Conservation (phyloP, 2,888 invertebrate genomes). For the Eumerus sabulonum region DNA sequence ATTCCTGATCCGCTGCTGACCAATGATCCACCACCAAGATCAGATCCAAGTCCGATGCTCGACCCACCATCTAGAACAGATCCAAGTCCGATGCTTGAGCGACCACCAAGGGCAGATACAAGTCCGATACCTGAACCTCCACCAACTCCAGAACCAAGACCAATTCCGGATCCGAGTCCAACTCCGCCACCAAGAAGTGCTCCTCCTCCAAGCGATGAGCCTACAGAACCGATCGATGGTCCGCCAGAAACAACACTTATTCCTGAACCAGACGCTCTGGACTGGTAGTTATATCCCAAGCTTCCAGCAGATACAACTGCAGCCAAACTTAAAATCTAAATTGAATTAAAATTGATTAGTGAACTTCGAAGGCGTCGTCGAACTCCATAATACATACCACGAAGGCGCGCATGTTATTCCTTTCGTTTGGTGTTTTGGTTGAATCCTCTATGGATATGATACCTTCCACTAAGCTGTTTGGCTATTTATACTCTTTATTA, state of each 20-base stretch:
- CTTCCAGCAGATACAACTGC: constrained; percentile 70
- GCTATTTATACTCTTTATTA: constrained; percentile 47
- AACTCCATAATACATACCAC: constrained; percentile 20
- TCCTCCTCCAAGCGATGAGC: too few relatives aligned
- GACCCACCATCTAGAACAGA: constrained; percentile 6
- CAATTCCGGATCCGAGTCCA: neutral
- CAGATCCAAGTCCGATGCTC: constrained; percentile 16
- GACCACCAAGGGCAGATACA: neutral
- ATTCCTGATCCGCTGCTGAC: constrained; percentile 13
- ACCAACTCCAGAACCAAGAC: neutral
- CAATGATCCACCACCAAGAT: constrained; percentile 42
- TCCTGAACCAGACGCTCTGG: constrained; percentile 13
- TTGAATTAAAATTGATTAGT: neutral
- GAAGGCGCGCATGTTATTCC: constrained; percentile 52
- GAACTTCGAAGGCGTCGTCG: neutral
- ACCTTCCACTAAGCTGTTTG: neutral
- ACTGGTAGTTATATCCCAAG: constrained; percentile 73
- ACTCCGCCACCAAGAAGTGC: neutral
- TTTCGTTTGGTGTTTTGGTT: neutral
- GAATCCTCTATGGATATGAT: constrained; percentile 38
- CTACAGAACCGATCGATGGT: too few relatives aligned
- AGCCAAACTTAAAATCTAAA: constrained; percentile 52
- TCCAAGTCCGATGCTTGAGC: neutral
- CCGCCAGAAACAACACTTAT: neutral
- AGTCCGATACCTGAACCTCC: neutral